Percentiles rank a stretch among this genome's conserved stretches.
Conservation (phyloP, 2,797 vertebrate genomes). For the Anas bahamensis region DNA sequence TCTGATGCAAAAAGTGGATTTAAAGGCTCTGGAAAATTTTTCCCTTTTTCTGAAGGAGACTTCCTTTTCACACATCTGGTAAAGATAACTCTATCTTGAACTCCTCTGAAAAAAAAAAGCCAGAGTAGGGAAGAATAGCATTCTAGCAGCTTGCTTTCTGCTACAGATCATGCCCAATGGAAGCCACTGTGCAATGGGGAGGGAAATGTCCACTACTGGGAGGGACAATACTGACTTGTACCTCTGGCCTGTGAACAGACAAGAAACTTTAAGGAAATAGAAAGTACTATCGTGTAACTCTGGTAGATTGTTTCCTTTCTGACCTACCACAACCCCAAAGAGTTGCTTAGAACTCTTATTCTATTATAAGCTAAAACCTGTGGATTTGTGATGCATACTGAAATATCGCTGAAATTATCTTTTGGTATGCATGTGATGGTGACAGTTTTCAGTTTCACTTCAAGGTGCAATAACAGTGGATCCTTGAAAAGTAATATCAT, state of each 20-base stretch:
- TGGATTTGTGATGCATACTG: neutral
- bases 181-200: neutral
- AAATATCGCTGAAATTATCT: neutral
- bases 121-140: neutral
- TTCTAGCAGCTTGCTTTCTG: neutral
- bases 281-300: neutral
- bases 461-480: neutral
- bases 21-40: neutral
- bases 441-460: neutral
- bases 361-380: neutral
- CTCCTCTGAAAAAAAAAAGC: neutral
- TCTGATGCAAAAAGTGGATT: neutral
- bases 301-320: neutral
- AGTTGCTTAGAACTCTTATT: neutral
- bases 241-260: neutral
- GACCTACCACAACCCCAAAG: neutral
- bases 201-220: neutral
- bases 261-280: neutral
- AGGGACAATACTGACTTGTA: neutral
- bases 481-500: neutral
- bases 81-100: neutral
- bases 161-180: neutral
- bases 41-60: neutral
- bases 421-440: fast-evolving
- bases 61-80: neutral